Evolutionary conservation across 2,888 invertebrate species (phyloP), one percentile per base, ranked within the genome.

Genomic region (Eugnorisma glareosa): DNA sequence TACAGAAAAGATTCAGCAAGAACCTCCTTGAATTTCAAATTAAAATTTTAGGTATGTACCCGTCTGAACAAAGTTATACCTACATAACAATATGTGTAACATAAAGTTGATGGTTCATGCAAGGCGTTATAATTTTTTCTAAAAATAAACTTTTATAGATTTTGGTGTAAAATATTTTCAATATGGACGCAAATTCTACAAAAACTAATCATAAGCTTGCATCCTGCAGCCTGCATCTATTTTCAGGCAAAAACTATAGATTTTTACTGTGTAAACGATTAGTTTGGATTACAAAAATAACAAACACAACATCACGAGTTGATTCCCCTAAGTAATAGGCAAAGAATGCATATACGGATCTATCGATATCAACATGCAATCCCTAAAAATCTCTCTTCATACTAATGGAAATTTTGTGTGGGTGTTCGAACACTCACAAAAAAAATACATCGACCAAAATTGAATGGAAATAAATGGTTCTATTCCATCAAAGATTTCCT

Each of bases 1-100:
- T 91, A 89, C 88, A 82, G 84, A 83, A 87, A 88, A 90, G 84
- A 90, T 88, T 90, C 83, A 81, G 83, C 66, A 86, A 84, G 81
- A 85, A 85, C 85, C 88, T 86, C 75, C 81, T 84, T 77, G 78
- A 77, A 87, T 83, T 82, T 82, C 69, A 86, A 87, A 87, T 85
- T 85, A 84, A 83, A 86, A 79, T 82, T 84, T 31, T 72, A 64
- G 45, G 74, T 71, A 28, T 24, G 28, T 57, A 43, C 13, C 15
- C 10, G 15, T 37, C 57, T 15, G 21, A 31, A 35, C 3, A 18
- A 64, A 71, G 31, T 45, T 45, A 21, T 21, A 48, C 7, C 15
- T 3, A 28, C 28, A 31, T 7, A 15, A 37, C 11, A 35, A 35
- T 35, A 4, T 35, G 28, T 24, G 24, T 37, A 28, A 28, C 2